phyloP scores from a whole-genome alignment of 2,797 vertebrate species.

The Fratercula arctica region DNA sequence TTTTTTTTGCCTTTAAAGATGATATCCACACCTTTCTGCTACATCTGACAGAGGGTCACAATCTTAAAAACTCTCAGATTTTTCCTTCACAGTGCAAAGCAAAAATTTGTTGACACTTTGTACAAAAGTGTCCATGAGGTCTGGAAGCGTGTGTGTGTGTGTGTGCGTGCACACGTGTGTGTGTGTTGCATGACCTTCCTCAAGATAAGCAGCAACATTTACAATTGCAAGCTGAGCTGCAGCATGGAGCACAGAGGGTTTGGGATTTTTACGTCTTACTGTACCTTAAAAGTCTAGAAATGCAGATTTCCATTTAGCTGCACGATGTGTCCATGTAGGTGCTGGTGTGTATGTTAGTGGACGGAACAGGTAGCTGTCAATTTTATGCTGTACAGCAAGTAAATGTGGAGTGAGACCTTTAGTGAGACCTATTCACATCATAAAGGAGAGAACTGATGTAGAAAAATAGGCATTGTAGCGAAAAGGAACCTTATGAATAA shows the following conservation, averaged over 20 bases:
- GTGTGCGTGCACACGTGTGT: fast-evolving
- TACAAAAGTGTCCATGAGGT: fast-evolving
- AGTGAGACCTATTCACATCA: background rate
- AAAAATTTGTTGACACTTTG: background rate
- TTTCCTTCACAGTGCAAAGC: background rate
- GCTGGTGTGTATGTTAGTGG: background rate
- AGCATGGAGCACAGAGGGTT: background rate
- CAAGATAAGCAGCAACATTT: background rate
- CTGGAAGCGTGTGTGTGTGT: background rate
- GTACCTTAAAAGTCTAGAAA: background rate
- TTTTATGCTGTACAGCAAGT: background rate
- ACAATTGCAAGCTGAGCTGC: background rate
- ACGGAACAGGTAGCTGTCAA: background rate
- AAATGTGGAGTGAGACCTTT: background rate
- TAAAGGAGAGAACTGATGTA: background rate
- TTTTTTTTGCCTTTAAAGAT: background rate
- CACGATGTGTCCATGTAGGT: background rate
- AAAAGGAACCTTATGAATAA: background rate
- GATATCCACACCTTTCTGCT: background rate
- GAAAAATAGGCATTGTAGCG: background rate
- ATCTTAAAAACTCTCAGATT: background rate
- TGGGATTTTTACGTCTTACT: background rate
- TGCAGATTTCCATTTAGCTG: background rate
- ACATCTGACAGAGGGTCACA: background rate
- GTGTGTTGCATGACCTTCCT: background rate